Conservation (phyloP, 2,888 invertebrate species). For the Himalopsyche kuldschensis region DNA sequence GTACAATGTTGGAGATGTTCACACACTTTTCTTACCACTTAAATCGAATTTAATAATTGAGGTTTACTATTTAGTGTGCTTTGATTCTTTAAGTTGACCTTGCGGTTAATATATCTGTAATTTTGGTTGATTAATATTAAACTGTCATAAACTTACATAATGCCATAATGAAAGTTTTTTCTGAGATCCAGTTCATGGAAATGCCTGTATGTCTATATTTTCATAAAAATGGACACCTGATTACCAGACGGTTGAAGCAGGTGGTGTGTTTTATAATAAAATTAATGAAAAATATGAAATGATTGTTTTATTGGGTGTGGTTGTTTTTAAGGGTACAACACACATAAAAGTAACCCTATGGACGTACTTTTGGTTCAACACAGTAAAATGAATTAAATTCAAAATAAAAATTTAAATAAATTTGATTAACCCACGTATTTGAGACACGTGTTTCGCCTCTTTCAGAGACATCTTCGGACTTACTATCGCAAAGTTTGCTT, state of each 20-base stretch:
- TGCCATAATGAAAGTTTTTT: neutral
- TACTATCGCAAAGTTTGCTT: too few relatives aligned
- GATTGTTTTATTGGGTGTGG: neutral
- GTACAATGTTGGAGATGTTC: too few relatives aligned
- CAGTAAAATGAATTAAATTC: too few relatives aligned
- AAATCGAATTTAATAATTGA: too few relatives aligned
- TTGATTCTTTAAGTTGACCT: neutral
- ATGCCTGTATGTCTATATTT: slow-evolving; percentile 3
- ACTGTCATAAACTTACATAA: neutral
- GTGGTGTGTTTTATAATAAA: slow-evolving; percentile 32
- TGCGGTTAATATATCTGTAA: neutral
- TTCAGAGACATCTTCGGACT: too few relatives aligned
- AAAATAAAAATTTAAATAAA: too few relatives aligned
- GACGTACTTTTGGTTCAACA: too few relatives aligned
- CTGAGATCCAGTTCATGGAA: neutral
- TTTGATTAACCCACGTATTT: too few relatives aligned
- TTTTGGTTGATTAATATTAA: neutral
- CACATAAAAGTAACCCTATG: too few relatives aligned
- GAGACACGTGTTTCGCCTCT: too few relatives aligned
- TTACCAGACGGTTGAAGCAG: slow-evolving; percentile 19
- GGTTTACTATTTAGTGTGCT: neutral
- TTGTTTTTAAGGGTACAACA: too few relatives aligned
- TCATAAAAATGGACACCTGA: slow-evolving; percentile 17
- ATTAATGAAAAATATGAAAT: neutral
- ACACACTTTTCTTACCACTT: too few relatives aligned